These are phyloP conservation scores for Orthosia cruda DNA, from an alignment of 2,888 invertebrate species.

Conservation along the genomic window DNA sequence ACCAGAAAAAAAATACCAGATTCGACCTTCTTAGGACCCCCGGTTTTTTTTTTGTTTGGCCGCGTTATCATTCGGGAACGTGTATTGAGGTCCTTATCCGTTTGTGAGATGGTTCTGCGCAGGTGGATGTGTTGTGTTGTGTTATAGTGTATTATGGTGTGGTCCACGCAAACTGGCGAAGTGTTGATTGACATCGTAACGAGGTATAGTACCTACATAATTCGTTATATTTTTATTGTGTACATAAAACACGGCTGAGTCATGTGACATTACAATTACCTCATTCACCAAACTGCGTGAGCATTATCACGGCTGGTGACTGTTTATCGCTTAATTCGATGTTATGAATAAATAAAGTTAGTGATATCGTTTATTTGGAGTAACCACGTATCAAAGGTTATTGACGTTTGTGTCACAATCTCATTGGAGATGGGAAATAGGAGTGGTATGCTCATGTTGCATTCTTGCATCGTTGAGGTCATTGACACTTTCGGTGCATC, in stretches of 20 bases:
- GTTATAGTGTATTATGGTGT: constrained; percentile 89
- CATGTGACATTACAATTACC: constrained; percentile 75
- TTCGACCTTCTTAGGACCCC: constrained; percentile 92
- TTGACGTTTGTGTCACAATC: constrained; percentile 63
- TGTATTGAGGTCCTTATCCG: constrained; percentile 88
- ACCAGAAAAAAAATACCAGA: constrained; percentile 90
- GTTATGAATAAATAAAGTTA: constrained; percentile 66
- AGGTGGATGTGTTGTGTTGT: constrained; percentile 87
- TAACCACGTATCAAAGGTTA: constrained; percentile 61
- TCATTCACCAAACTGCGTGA: constrained; percentile 70
- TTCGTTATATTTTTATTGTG: constrained; percentile 69
- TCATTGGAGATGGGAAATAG: constrained; percentile 36
- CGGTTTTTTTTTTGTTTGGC: constrained; percentile 90
- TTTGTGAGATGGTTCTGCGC: constrained; percentile 86
- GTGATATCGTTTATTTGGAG: constrained; percentile 62
- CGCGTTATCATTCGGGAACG: constrained; percentile 91
- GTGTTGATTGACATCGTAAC: constrained; percentile 90
- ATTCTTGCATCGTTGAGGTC: constrained; percentile 59
- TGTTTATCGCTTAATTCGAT: constrained; percentile 63
- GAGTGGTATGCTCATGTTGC: constrained; percentile 46
- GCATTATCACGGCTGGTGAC: constrained; percentile 68
- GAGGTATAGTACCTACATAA: constrained; percentile 82
- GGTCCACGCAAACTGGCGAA: constrained; percentile 90
- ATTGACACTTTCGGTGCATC: constrained; percentile 55
- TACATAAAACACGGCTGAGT: constrained; percentile 70